Evolutionary conservation across 1,140 invertebrate species (phyloP), one percentile per base, ranked within the genome.

Genomic region (Monochamus saltuarius): DNA sequence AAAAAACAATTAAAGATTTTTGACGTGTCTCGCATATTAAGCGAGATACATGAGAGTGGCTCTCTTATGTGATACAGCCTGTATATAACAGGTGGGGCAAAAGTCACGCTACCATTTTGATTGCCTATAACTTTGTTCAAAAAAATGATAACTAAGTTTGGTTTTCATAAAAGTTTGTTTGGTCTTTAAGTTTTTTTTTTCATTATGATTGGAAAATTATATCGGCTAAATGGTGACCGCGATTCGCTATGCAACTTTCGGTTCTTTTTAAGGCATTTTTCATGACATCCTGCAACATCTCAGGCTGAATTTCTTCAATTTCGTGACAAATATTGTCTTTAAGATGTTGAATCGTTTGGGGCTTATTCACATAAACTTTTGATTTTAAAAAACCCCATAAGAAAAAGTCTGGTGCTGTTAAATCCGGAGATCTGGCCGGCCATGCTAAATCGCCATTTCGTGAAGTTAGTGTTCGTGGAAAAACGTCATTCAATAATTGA

Each of bases 241-340:
- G 34, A 53, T 17, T 38, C 11, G 4, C 37, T 17, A 53, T 53
- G 36, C 36, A 53, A 22, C 37, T 37, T 13, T 52, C 29, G 35
- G 50, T 29, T 36, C 50, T 36, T 52, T 52, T 52, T 36, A 52
- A n/a, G 35, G 50, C 50, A 52, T 36, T 52, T 52, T 52, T 52
- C 34, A 35, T 53, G 34, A 53, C 36, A 37, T 38, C 37, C 36
- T 53, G 11, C 51, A 53, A 53, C 36, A n/a, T n/a, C n/a, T 37
- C 19, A 35, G 34, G n/a, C 34, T 35, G 34, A 39, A 53, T 53
- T 53, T 53, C 51, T 53, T 39, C 51, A 45, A 45, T 4, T 45
- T 45, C 42, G 42, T 45, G 42, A 45, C 42, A n/a, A 45, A 45
- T 45, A 45, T 45, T 45, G 42, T 45, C 42, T 45, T 45, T 45